Conservation (phyloP, 2,113 vertebrate species). For the Typhlomys cinereus region DNA sequence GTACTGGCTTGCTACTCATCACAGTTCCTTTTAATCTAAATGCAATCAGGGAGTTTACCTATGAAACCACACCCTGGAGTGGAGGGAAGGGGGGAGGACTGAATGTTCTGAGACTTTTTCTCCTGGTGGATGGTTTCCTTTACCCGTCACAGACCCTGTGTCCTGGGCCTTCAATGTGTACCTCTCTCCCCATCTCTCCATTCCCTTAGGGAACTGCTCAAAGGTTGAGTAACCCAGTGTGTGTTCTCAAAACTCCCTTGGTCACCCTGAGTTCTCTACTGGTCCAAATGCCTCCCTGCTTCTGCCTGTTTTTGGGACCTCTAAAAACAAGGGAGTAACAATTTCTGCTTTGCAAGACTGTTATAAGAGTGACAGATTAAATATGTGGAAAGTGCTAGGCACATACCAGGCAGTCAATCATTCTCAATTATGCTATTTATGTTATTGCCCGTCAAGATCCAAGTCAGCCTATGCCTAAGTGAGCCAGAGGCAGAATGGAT, state of each 20-base stretch:
- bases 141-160: neutral
- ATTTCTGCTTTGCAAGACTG: constrained; percentile 6
- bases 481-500: neutral
- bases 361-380: constrained; percentile 29
- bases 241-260: rapidly evolving
- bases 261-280: neutral
- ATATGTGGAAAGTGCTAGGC: constrained; percentile 4
- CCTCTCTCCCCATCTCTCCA: neutral
- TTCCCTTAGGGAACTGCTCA: neutral
- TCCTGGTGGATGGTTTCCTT: neutral
- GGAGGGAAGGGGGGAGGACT: too few relatives aligned
- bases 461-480: neutral
- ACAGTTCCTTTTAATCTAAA: neutral
- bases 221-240: neutral
- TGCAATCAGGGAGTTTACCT: neutral
- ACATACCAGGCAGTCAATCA: neutral
- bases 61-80: neutral
- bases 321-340: neutral
- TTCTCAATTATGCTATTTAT: constrained; percentile 2
- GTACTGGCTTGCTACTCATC: neutral
- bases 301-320: neutral
- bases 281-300: neutral
- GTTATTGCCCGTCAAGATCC: constrained; percentile 18
- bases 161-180: neutral
- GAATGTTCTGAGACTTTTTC: neutral